Evolutionary conservation across 1,140 invertebrate species (phyloP), one percentile per base, ranked within the genome.

Genomic region (Drosophila carrolli): DNA sequence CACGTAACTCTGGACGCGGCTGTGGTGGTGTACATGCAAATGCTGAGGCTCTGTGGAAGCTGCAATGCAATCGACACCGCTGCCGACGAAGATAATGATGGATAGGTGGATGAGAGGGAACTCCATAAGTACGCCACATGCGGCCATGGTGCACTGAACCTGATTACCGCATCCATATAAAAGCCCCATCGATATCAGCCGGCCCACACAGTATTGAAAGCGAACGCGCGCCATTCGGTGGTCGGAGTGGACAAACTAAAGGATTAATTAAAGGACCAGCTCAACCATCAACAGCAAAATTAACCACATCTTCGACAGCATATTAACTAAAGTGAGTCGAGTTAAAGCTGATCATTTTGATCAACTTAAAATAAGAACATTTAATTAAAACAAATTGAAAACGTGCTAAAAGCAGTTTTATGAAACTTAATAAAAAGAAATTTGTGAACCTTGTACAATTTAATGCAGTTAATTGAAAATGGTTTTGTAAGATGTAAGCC

Each of bases 101-200:
- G 61, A 44, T 43, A 32, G 62, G 16, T 38, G 47, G 54, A 37
- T 27, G 59, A 23, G 9, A 14, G 51, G 46, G 54, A 41, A 27
- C 19, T 29, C 32, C 38, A 44, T 40, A 43, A 51, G 38, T 58
- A 57, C 54, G 63, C 53, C 71, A 70, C 67, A 77, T 77, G 74
- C 53, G 19, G 47, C 40, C 50, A 70, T 62, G 73, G 83, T 83
- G 83, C 83, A 88, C 75, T 86, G 83, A 86, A 86, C 83, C 63
- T 79, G 75, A 29, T 54, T 74, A 51, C 54, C 27, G 47, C 43
- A 35, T 60, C 44, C 38, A 62, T 86, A 86, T 86, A 86, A 79
- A 86, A 86, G 66, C 79, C 29, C 19, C 55, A 23, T 35, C 40
- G 59, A 43, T 60, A 47, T 29, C 72, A 76, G 60, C 62, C 57